A percentile compares a stretch with the other conserved stretches of the same genome.
These are phyloP conservation scores for Kryptolebias ocellatus DNA, from an alignment of 2,797 vertebrate species.

Conservation along the genomic window DNA sequence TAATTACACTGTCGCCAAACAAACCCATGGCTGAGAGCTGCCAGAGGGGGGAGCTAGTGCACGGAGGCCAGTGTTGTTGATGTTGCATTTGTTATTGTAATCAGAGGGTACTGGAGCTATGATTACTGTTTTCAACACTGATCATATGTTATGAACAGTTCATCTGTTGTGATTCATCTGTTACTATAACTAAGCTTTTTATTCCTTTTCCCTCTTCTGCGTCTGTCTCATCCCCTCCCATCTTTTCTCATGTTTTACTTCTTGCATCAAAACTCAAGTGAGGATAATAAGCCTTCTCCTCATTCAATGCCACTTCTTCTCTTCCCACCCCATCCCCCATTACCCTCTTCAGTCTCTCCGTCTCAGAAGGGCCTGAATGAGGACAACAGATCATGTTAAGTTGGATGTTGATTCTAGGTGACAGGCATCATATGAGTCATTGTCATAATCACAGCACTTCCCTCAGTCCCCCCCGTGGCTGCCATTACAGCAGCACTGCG, in stretches of 20 bases:
- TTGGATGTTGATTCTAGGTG: slow-evolving; percentile 76
- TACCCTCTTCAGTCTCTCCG: slow-evolving; percentile 31
- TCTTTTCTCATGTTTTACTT: not conserved
- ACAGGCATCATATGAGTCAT: slow-evolving; percentile 78
- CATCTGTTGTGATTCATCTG: slow-evolving; percentile 37
- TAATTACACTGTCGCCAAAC: slow-evolving; percentile 57
- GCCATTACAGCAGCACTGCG: slow-evolving; percentile 37
- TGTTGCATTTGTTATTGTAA: slow-evolving; percentile 50
- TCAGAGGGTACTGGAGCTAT: slow-evolving; percentile 52
- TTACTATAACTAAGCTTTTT: slow-evolving; percentile 1
- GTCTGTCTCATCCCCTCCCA: not conserved
- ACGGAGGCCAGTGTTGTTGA: slow-evolving; percentile 64
- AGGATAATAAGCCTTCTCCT: slow-evolving; percentile 31
- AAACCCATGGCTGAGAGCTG: slow-evolving; percentile 83
- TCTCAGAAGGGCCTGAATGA: slow-evolving; percentile 39
- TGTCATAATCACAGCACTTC: slow-evolving; percentile 71
- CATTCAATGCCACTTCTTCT: slow-evolving; percentile 3
- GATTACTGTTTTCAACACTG: slow-evolving; percentile 54
- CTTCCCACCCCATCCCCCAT: not conserved
- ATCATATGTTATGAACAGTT: slow-evolving; percentile 29
- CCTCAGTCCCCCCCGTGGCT: slow-evolving; percentile 19
- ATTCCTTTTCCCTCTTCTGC: not conserved
- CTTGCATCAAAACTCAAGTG: slow-evolving; percentile 21
- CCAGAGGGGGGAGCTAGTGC: slow-evolving; percentile 94
- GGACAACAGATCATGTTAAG: slow-evolving; percentile 66